Evolutionary conservation across 2,888 invertebrate genomes (phyloP), one percentile per base, ranked within the genome.

Genomic region (Orthosia incerta): DNA sequence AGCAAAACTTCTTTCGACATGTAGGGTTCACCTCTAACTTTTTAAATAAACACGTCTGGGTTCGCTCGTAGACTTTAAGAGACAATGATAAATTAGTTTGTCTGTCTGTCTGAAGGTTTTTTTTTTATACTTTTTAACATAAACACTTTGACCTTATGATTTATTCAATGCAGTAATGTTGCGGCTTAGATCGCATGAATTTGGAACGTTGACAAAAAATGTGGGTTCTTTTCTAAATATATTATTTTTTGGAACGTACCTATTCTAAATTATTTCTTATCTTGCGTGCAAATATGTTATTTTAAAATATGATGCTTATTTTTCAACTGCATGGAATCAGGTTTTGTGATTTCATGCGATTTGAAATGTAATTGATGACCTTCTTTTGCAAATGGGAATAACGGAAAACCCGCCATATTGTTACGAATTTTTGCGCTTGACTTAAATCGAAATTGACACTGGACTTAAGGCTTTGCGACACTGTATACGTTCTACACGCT

Each of bases 61-160:
- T 53, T 67, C 12, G 13, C 45, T 73, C 31, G 18, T 31, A 68
- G 69, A 79, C 79, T 39, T 66, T 50, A 75, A 12, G 56, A 53
- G 80, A 85, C 83, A 78, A 39, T 80, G 80, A 85, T 71, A 80
- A 80, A 82, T 84, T 73, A 78, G 50, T 70, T 13, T 61, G 81
- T 81, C 61, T 71, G 57, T 65, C 66, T 80, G 74, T 71, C 57
- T 66, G 63, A 23, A 23, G 53, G 13, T 67, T 74, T 76, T 85
- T 74, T 76, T 85, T 82, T 80, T 68, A 74, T 66, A 64, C 39
- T 82, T 84, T 82, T 67, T 71, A 76, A 76, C 23, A 60, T 64
- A 83, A 83, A 82, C 51, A 76, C 57, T 83, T 81, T 79, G 79
- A 64, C 80, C 72, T 72, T 61, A 65, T 82, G 82, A 82, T 83